Percentiles rank a stretch among this genome's conserved stretches.
These are phyloP conservation scores for Tetragonula carbonaria DNA, from an alignment of 2,888 invertebrate genomes.

Conservation along the genomic window DNA sequence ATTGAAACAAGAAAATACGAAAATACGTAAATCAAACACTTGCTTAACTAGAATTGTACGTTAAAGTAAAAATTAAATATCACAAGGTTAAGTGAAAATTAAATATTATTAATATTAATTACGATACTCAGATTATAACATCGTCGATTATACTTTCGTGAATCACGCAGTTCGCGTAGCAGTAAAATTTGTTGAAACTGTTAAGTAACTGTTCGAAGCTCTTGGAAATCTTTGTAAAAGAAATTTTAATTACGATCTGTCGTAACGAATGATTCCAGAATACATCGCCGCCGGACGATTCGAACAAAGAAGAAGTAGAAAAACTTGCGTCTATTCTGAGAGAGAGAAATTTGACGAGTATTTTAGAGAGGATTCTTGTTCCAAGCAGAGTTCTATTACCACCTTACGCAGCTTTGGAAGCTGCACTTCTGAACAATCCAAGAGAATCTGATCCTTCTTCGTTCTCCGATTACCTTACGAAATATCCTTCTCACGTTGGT, in stretches of 20 bases:
- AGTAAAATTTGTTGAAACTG: too few species aligned
- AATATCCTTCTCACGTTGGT: background rate
- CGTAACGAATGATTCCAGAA: background rate
- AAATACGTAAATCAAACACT: too few species aligned
- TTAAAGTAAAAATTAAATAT: too few species aligned
- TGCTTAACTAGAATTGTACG: too few species aligned
- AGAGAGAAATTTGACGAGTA: slow-evolving; percentile 9
- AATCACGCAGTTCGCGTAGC: too few species aligned
- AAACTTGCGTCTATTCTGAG: background rate
- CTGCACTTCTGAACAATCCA: background rate
- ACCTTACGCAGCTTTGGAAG: background rate
- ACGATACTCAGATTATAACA: too few species aligned
- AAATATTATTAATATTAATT: too few species aligned
- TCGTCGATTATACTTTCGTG: too few species aligned
- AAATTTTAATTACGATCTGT: background rate
- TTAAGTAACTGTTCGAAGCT: too few species aligned
- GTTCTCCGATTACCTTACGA: background rate
- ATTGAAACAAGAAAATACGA: too few species aligned
- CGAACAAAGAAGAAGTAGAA: background rate
- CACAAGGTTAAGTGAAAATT: too few species aligned
- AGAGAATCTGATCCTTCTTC: slow-evolving; percentile 9
- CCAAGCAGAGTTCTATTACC: slow-evolving; percentile 9
- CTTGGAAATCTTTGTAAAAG: background rate
- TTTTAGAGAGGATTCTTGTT: slow-evolving; percentile 1
- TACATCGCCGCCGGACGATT: background rate